A percentile compares a stretch with the other conserved stretches of the same genome.
Evolutionary conservation across 2,797 vertebrate genomes (phyloP).

Genomic region (Myripristis jacobus): DNA sequence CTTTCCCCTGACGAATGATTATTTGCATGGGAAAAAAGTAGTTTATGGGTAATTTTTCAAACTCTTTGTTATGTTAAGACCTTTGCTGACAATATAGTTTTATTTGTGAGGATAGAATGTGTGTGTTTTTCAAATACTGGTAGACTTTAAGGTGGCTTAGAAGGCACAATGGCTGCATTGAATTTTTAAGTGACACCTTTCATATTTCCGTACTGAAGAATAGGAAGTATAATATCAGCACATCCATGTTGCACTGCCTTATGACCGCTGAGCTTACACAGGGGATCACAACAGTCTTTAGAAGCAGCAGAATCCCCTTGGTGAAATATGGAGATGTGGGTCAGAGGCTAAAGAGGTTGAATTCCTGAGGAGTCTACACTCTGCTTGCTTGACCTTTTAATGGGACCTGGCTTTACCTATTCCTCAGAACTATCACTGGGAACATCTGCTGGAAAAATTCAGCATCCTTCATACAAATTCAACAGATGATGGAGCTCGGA

Average conservation of each 20-base stretch:
- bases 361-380: slow-evolving; percentile 66
- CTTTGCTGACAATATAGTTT: not conserved
- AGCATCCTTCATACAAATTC: slow-evolving; percentile 63
- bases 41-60: not conserved
- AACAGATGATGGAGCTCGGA: slow-evolving; percentile 53
- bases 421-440: slow-evolving; percentile 62
- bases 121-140: not conserved
- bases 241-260: not conserved
- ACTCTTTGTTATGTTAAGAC: not conserved
- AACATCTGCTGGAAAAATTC: slow-evolving; percentile 72
- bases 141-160: not conserved
- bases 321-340: slow-evolving; percentile 61
- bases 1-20: not conserved
- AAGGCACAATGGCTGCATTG: not conserved
- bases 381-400: slow-evolving; percentile 70
- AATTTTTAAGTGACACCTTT: not conserved
- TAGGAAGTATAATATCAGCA: not conserved
- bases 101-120: not conserved
- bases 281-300: slow-evolving; percentile 8
- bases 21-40: not conserved
- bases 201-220: not conserved
- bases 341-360: slow-evolving; percentile 66
- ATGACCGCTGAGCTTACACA: slow-evolving; percentile 7
- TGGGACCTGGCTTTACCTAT: slow-evolving; percentile 55
- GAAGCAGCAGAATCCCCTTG: slow-evolving; percentile 3